Evolutionary conservation across 23 tunicate genomes (phyloP).

Genomic region (Ciona savignyi): DNA sequence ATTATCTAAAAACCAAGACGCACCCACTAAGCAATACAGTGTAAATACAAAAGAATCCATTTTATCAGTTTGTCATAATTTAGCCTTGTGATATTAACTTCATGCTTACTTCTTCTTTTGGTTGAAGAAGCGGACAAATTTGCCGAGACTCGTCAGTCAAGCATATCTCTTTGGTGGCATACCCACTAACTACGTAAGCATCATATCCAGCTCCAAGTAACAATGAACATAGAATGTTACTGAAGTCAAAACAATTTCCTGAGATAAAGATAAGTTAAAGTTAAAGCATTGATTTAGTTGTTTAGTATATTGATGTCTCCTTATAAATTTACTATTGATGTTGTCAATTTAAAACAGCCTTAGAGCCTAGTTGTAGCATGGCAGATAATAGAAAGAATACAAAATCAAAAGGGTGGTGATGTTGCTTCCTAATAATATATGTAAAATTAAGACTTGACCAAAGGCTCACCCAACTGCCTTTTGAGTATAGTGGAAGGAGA

Average conservation of each 20-base stretch:
- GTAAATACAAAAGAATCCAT: too few relatives aligned
- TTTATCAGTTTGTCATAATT: not conserved
- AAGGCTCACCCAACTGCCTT: conserved; percentile 64
- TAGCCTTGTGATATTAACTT: too few relatives aligned
- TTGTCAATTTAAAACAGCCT: too few relatives aligned
- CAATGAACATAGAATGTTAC: conserved; percentile 67
- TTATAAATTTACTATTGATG: too few relatives aligned
- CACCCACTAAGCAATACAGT: not conserved
- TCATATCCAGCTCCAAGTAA: conserved; percentile 97
- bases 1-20: not conserved
- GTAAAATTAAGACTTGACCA: too few relatives aligned
- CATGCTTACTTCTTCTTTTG: conserved; percentile 63
- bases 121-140: conserved; percentile 61
- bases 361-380: too few relatives aligned
- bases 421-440: too few relatives aligned
- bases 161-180: conserved; percentile 92
- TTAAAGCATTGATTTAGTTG: too few relatives aligned
- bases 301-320: too few relatives aligned
- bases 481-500: conserved; percentile 81
- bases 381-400: too few relatives aligned
- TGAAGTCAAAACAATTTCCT: conserved; percentile 94
- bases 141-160: conserved; percentile 66
- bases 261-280: conserved; percentile 1
- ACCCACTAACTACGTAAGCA: conserved; percentile 97
- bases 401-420: too few relatives aligned